Base-by-base conservation (phyloP, 2,113 vertebrate species). In the Anarhynchus alexandrinus region DNA sequence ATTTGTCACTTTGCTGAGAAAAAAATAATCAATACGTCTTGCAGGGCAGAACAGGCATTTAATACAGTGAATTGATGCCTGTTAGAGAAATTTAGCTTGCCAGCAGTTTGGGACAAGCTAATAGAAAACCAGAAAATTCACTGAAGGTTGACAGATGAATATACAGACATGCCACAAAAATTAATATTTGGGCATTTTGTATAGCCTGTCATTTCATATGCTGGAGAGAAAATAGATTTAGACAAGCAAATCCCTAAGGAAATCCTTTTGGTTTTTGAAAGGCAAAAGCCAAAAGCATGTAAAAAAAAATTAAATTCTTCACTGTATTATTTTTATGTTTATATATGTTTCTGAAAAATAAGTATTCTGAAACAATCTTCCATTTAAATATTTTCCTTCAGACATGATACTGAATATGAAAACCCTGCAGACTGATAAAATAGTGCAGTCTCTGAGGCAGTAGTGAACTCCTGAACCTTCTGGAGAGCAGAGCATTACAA, bases 21-120 rank as follows among this genome's bases (percentile, higher is more conserved):
- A 97, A 98, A 98, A 98, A 98, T 91, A 98, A 98, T 98, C 98
- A 98, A 98, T 98, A 97, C 40, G 10, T 96, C 97, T 98, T 98
- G 96, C 96, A 98, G 97, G 97, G 96, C 83, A 98, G 98, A 98
- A 95, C 93, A 97, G 94, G 95, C 97, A 97, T 98, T 98, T 98
- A 98, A 98, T 98, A 96, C 95, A 97, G 88, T 23, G 96, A 97
- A 98, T 97, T 98, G 97, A 98, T 97, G 96, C 96, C 95, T 96
- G 84, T 97, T 98, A 98, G 94, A 98, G 96, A 97, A 98, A 98
- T 98, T 97, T 96, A 97, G 97, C 96, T 98, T 97, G 97, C 97
- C 96, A 97, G 97, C 88, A 97, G 88, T 97, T 97, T 97, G 97
- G 96, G 97, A 98, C 93, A 97, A 97, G 96, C 96, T 98, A 98